Percentiles rank a stretch among this genome's conserved stretches.
phyloP scores from a whole-genome alignment of 1,140 invertebrate species.

The Drosophila busckii region DNA sequence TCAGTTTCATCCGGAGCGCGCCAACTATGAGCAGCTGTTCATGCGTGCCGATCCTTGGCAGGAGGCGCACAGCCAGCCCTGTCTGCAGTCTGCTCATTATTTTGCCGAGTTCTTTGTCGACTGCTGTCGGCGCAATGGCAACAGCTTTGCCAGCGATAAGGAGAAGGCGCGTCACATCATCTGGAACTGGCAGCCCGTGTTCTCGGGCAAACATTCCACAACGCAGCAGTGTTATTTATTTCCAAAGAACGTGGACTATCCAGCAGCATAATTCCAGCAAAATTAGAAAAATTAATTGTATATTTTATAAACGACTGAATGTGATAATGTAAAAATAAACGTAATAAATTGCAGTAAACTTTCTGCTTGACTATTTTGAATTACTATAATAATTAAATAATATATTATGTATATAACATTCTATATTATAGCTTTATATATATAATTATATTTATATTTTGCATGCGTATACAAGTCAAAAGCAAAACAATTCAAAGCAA shows the following conservation, averaged over 20 bases:
- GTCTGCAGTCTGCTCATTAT: constrained; percentile 83
- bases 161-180: constrained; percentile 81
- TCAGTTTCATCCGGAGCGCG: constrained; percentile 96
- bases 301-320: too few species aligned
- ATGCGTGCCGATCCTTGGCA: constrained; percentile 81
- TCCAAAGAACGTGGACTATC: constrained; percentile 39
- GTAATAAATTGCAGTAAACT: too few species aligned
- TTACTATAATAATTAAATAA: too few species aligned
- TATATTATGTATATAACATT: too few species aligned
- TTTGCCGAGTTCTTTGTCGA: constrained; percentile 91
- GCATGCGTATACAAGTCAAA: too few species aligned
- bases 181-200: constrained; percentile 83
- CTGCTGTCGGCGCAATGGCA: constrained; percentile 83
- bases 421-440: too few species aligned
- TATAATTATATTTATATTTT: too few species aligned
- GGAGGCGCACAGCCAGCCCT: constrained; percentile 78
- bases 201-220: constrained; percentile 77
- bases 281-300: too few species aligned
- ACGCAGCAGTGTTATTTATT: constrained; percentile 47
- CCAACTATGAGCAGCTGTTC: constrained; percentile 87
- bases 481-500: too few species aligned
- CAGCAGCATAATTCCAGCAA: too few species aligned
- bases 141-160: constrained; percentile 79
- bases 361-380: too few species aligned
- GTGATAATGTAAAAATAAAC: too few species aligned